A percentile compares a stretch with the other conserved stretches of the same genome.
Conservation (phyloP, 37 sponge, comb jelly and placozoan species). For the Cladorhizidae sp. region DNA sequence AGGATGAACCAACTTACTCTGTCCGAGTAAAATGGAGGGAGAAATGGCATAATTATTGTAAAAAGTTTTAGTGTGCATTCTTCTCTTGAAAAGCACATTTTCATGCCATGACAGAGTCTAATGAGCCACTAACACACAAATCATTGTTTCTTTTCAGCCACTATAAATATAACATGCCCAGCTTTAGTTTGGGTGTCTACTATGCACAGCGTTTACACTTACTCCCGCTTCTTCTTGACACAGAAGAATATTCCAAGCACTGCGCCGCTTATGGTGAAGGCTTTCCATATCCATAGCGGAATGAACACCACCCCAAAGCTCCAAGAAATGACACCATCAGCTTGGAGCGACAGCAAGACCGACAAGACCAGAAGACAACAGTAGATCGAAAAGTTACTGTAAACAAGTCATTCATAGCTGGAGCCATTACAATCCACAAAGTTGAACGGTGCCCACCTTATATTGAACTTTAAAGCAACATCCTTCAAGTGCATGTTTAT, state of each 20-base stretch:
- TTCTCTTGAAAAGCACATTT: no score
- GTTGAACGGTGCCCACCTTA: not conserved
- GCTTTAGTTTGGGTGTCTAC: no score
- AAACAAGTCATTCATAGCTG: not conserved
- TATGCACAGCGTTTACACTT: no score
- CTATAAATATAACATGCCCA: no score
- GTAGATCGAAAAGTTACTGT: slow-evolving; percentile 59
- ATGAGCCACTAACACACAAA: no score
- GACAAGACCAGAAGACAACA: slow-evolving; percentile 63
- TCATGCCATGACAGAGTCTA: no score
- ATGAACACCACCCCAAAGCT: slow-evolving; percentile 64
- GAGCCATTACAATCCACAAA: not conserved
- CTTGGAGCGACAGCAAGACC: slow-evolving; percentile 60
- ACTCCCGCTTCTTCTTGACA: slow-evolving; percentile 59
- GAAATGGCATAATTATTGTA: not conserved
- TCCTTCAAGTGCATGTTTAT: not conserved
- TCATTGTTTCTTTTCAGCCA: no score
- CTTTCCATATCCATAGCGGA: slow-evolving; percentile 82
- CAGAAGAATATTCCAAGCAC: slow-evolving; percentile 47
- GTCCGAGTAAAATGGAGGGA: no score
- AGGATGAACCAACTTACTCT: no score
- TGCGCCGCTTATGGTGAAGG: slow-evolving; percentile 12
- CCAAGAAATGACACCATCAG: slow-evolving; percentile 57
- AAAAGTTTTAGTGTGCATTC: no score
- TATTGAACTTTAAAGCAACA: slow-evolving; percentile 8